Evolutionary conservation across 2,797 vertebrate genomes (phyloP), one percentile per base, ranked within the genome.

Genomic region (Fistularia commersonii): DNA sequence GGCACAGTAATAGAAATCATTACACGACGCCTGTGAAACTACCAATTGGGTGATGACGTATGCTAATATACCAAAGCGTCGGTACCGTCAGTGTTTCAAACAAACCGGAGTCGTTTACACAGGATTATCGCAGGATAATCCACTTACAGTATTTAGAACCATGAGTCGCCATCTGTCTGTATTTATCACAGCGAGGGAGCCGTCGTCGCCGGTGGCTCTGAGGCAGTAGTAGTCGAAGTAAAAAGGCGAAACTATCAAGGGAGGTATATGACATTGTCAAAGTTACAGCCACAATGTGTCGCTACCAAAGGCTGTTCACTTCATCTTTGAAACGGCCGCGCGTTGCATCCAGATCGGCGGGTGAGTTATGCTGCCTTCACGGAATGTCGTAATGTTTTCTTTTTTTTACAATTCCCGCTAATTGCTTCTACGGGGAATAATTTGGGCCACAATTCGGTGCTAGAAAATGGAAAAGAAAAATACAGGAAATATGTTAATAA

Each of bases 91-190:
- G 64, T 74, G 74, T 66, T 66, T 66, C 73, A 54, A 72, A 66
- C 75, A 72, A 54, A 81, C 62, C 78, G 83, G 83, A 80, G 80
- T 87, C 81, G 81, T 87, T 88, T 89, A 86, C 82, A 91, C 77
- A 59, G 86, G 89, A 90, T 91, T 89, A 90, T 67, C 40, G 42
- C 23, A 32, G 67, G 80, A 84, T 91, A 88, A 90, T 89, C 89
- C 86, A 86, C 64, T 89, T 83, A 80, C 68, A 77, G 80, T 79
- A 87, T 87, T 87, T 87, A 82, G 73, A 76, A 75, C 82, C 87
- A 86, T 86, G 83, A 89, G 82, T 85, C 78, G 76, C 89, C 89
- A 90, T 90, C 90, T 90, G 88, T 83, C 70, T 75, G 70, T 66
- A 67, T 77, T 86, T 80, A 87, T 75, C 83, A 50, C 81, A 69